Evolutionary conservation across 2,113 vertebrate species (phyloP), one percentile per base, ranked within the genome.

Genomic region (Osmerus eperlanus): DNA sequence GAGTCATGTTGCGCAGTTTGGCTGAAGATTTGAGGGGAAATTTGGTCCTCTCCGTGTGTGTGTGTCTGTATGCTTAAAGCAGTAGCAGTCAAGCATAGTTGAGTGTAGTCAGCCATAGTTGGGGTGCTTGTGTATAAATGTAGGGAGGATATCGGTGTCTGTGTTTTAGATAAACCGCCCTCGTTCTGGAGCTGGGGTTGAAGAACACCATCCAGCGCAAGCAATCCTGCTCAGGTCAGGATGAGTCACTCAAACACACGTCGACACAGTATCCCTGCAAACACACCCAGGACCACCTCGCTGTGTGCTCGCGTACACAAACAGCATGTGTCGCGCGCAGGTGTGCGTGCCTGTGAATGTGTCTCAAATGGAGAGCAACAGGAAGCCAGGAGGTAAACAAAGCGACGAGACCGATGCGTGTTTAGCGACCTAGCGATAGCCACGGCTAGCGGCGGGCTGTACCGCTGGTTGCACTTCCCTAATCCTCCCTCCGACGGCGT

Each of bases 161-260:
- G 78, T 83, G 86, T 90, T 83, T 80, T 75, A 87, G 89, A 88
- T 85, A 82, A 76, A 78, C 59, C 83, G 84, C 89, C 86, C 89
- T 88, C 86, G 86, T 86, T 82, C 80, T 51, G 19, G 84, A 70
- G 69, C 51, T 21, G 67, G 72, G 69, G 52, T 72, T 65, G 71
- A 23, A 88, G 89, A 85, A 86, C 84, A 84, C 88, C 89, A 87
- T 19, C 16, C 63, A 71, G 55, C 67, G 67, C 69, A 78, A 54
- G 75, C 53, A 66, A 82, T 74, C 66, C 13, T 75, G 76, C 62
- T 41, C 36, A 53, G 51, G 51, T 73, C 60, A 41, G 29, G 3
- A 16, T 54, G 12, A 12, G 8, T 4, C 23, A 6, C 5, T 1
- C 28, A 28, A 23, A 63, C 61, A 28, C 61, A 23, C 61, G 11